Evolutionary conservation across 1,140 invertebrate genomes (phyloP).

Genomic region (Achroia grisella): DNA sequence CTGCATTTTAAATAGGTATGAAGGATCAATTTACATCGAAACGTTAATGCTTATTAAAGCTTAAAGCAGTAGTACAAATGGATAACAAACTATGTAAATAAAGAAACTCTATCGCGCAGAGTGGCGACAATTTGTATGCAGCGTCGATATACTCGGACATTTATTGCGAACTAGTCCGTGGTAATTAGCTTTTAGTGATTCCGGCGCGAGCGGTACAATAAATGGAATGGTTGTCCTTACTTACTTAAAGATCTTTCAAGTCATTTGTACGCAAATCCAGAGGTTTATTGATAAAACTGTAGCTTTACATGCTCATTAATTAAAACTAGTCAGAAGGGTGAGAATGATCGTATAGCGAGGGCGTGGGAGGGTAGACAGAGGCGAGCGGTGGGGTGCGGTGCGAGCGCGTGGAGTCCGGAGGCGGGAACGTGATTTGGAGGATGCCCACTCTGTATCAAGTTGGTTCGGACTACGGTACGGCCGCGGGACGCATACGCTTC

Average conservation of each 20-base stretch:
- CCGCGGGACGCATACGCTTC: constrained; percentile 42
- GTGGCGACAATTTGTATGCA: constrained; percentile 46
- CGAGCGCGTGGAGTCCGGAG: constrained; percentile 27
- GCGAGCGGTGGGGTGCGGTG: constrained; percentile 28
- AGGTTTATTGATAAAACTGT: too few species aligned
- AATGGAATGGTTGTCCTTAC: constrained; percentile 19
- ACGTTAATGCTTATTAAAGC: too few species aligned
- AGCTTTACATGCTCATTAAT: too few species aligned
- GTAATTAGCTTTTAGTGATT: constrained; percentile 34
- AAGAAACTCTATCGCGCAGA: constrained; percentile 19
- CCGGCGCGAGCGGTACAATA: constrained; percentile 8
- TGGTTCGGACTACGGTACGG: constrained; percentile 8
- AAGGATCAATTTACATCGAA: too few species aligned
- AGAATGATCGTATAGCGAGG: not conserved
- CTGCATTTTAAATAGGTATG: too few species aligned
- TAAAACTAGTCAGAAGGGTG: too few species aligned
- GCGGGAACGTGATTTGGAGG: constrained; percentile 34
- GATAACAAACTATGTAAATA: not conserved
- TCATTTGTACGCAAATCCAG: too few species aligned
- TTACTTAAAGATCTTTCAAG: constrained; percentile 5
- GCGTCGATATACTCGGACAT: constrained; percentile 30
- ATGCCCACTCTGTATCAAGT: constrained; percentile 48
- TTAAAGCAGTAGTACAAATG: too few species aligned
- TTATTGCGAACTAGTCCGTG: constrained; percentile 33
- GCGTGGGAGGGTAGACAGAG: constrained; percentile 24